Conservation (phyloP, 2,797 vertebrate species). For the Pteronotus mesoamericanus region DNA sequence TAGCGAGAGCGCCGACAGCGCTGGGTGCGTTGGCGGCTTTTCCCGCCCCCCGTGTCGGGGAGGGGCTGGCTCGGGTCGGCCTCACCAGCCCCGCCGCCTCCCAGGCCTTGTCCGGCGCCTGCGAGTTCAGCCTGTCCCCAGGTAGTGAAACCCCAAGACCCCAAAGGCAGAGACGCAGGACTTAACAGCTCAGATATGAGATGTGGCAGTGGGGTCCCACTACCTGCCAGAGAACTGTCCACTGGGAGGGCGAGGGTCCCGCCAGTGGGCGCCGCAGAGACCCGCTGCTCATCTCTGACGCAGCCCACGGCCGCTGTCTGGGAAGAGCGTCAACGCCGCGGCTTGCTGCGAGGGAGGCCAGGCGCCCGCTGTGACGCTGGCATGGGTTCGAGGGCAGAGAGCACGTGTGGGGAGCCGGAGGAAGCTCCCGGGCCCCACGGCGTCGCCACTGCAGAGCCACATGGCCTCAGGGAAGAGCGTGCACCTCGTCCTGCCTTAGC, state of each 20-base stretch:
- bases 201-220: neutral
- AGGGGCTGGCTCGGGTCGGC: neutral
- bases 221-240: neutral
- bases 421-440: neutral
- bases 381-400: rapidly evolving
- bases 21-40: neutral
- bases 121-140: neutral
- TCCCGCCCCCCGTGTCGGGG: neutral
- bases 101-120: neutral
- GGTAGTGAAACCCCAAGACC: constrained; percentile 17
- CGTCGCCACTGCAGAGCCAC: rapidly evolving
- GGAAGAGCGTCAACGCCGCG: neutral
- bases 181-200: constrained; percentile 48
- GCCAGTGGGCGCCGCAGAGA: neutral
- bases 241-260: neutral
- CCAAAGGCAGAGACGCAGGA: neutral
- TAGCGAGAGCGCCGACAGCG: neutral
- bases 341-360: neutral
- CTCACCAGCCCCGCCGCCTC: neutral
- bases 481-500: rapidly evolving
- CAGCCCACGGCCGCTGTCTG: neutral
- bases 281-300: neutral
- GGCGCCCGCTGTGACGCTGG: rapidly evolving
- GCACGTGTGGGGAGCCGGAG: rapidly evolving
- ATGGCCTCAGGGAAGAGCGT: neutral